Percentiles rank a stretch among this genome's conserved stretches.
phyloP scores from a whole-genome alignment of 2,113 vertebrate genomes.

The Melanocharis versteri region DNA sequence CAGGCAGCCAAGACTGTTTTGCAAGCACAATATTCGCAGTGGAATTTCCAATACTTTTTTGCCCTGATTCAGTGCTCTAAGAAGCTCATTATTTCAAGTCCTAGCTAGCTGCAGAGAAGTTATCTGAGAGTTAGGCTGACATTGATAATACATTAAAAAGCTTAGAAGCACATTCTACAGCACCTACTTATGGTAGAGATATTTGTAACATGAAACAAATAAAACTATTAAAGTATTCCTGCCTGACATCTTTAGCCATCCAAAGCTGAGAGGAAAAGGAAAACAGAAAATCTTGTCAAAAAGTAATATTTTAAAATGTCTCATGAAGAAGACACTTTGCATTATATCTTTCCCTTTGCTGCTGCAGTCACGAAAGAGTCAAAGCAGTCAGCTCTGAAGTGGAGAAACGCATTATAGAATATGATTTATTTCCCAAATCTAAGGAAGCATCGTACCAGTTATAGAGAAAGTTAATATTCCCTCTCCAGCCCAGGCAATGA shows the following conservation, averaged over 20 bases:
- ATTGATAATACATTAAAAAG: constrained; percentile 33
- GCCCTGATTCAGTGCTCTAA: constrained; percentile 1
- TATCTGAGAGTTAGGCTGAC: neutral
- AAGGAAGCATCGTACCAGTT: neutral
- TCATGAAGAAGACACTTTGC: neutral
- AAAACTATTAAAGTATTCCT: constrained; percentile 15
- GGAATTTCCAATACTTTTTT: constrained; percentile 44
- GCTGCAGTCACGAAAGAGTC: neutral
- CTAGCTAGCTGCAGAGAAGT: constrained; percentile 7
- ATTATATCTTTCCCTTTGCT: neutral
- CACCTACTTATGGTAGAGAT: constrained; percentile 9
- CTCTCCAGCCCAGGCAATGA: neutral
- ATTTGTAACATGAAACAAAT: constrained; percentile 44
- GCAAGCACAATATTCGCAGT: constrained; percentile 23
- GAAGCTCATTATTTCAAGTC: constrained; percentile 31
- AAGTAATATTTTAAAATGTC: neutral
- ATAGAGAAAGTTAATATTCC: neutral
- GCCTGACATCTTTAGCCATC: neutral
- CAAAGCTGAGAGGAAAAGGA: neutral
- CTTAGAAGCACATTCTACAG: neutral
- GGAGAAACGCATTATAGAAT: neutral
- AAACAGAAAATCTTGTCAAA: neutral
- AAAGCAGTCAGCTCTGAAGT: neutral
- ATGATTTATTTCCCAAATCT: neutral
- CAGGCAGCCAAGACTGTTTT: constrained; percentile 38